phyloP scores from a whole-genome alignment of 2,888 invertebrate genomes.

The Gastrophysa polygoni region DNA sequence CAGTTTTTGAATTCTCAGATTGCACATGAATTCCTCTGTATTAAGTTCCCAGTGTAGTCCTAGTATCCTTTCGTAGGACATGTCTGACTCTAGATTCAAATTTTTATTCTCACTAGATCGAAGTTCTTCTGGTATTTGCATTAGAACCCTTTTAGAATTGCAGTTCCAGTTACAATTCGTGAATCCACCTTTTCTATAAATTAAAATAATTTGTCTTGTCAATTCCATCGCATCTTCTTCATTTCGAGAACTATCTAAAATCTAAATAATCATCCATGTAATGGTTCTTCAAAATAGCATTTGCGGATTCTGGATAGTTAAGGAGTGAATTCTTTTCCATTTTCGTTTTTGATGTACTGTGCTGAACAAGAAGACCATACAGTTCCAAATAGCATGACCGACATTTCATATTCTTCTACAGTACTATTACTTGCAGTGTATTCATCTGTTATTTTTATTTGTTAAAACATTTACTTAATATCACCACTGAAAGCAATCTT shows the following conservation, averaged over 20 bases:
- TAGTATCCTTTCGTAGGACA: conserved; percentile 3
- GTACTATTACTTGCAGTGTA: too few relatives aligned
- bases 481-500: too few relatives aligned
- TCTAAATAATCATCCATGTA: conserved; percentile 12
- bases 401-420: background rate
- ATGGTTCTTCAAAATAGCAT: background rate
- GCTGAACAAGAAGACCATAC: background rate
- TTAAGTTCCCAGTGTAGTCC: conserved; percentile 8
- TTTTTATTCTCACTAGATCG: background rate
- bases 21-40: background rate
- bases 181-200: background rate
- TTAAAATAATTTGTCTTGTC: background rate
- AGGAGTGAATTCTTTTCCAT: background rate
- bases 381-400: background rate
- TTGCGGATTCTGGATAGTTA: background rate
- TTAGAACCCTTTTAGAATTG: background rate
- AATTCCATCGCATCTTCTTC: conserved; percentile 3
- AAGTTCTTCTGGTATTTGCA: background rate
- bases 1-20: background rate
- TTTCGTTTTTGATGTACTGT: background rate
- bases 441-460: too few relatives aligned
- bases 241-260: background rate
- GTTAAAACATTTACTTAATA: too few relatives aligned
- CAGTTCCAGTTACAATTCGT: background rate
- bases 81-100: background rate